These are phyloP conservation scores for Apaloderma vittatum DNA, from an alignment of 2,113 vertebrate genomes.

Conservation along the genomic window DNA sequence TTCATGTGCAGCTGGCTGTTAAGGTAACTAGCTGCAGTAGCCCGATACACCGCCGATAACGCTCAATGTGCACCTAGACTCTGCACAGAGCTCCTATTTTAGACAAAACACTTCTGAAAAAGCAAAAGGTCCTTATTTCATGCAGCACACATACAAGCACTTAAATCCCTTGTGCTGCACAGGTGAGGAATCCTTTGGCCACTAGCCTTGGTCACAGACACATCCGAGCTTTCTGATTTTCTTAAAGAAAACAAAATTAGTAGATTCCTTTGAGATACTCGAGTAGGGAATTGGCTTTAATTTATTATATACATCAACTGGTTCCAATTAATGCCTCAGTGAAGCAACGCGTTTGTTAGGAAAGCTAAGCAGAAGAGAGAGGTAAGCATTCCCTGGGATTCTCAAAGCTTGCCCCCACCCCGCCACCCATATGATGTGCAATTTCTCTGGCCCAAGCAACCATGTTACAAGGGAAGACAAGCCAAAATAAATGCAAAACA, in stretches of 20 bases:
- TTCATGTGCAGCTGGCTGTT: slow-evolving; percentile 45
- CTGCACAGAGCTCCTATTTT: accelerated
- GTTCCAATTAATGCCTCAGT: not conserved
- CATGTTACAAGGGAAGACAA: not conserved
- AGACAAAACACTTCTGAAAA: not conserved
- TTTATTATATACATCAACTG: not conserved
- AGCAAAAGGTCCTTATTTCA: accelerated
- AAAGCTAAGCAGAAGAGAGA: not conserved
- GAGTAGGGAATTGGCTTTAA: not conserved
- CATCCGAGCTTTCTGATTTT: not conserved
- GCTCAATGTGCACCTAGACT: accelerated
- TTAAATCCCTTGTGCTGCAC: accelerated
- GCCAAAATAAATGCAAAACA: slow-evolving; percentile 44
- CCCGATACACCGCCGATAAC: accelerated
- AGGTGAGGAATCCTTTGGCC: not conserved
- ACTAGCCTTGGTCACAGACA: not conserved
- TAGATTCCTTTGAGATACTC: not conserved
- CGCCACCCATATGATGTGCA: not conserved
- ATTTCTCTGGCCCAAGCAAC: slow-evolving; percentile 24
- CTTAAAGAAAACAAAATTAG: not conserved
- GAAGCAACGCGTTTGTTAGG: not conserved
- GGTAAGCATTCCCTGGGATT: not conserved
- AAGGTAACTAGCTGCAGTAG: not conserved
- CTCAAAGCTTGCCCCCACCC: not conserved
- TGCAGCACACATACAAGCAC: accelerated